Evolutionary conservation across 2,113 vertebrate species (phyloP), one percentile per base, ranked within the genome.

Genomic region (Cricetomys ansorgei): DNA sequence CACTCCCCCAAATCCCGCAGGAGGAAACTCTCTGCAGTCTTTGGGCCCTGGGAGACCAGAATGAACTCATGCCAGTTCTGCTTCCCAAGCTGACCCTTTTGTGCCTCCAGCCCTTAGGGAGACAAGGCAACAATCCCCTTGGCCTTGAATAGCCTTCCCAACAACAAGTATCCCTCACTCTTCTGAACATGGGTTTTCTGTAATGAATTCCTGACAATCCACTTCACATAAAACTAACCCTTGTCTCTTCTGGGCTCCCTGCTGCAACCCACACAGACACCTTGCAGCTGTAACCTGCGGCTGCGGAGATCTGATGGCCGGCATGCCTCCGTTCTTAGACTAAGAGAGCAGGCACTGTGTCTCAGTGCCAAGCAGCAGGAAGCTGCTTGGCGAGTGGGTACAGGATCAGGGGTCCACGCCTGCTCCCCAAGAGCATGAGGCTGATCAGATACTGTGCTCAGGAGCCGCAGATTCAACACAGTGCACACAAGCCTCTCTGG

Each of bases 221-320:
- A 4, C n/a, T 73, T 40, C 83, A 67, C 23, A 72, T 16, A 27
- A 70, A 67, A 83, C 19, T 0, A 16, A 55, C 50, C n/a, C 89
- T 45, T 79, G 67, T 45, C 48, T 87, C 57, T 19, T 70, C 86
- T 88, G 43, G 43, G 89, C 48, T 94, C 65, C 87, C 73, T 27
- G 79, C 67, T 43, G 29, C 34, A 12, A 43, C n/a, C 3, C 12
- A 43, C 23, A 13, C 9, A 16, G 23, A 23, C 69, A 34, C 55
- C 43, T 0, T 5, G 67, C 19, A 34, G 0, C 76, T 27, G 37
- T 3, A 48, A 43, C 69, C n/a, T 34, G 45, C 2, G 5, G 43
- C 91, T 59, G 7, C 43, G 48, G n/a, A 19, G 19, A 37, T 40
- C 27, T n/a, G 65, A 65, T 2, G 43, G 59, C 31, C 15, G 5